Conservation (phyloP, 2,113 vertebrate species). For the Oncorhynchus masou region DNA sequence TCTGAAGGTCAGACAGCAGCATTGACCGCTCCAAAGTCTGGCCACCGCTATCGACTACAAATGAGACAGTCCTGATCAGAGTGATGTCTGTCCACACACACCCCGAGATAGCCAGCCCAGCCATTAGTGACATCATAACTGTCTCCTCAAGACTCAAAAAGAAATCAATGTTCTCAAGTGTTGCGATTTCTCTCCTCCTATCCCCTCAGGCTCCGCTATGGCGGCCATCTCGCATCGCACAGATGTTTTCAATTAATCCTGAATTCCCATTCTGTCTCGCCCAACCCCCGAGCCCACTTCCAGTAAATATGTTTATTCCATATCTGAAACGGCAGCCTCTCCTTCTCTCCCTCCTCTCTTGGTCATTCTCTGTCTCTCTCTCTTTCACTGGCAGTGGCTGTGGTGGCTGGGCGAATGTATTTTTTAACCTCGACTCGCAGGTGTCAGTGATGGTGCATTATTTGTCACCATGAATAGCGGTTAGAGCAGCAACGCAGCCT, state of each 20-base stretch:
- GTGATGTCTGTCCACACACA: conserved; percentile 33
- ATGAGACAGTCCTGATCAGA: conserved; percentile 68
- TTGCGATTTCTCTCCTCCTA: conserved; percentile 36
- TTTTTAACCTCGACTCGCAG: conserved; percentile 93
- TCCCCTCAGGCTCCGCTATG: conserved; percentile 45
- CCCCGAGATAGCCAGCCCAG: conserved; percentile 16
- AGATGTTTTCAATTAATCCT: conserved; percentile 77
- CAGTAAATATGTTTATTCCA: conserved; percentile 63
- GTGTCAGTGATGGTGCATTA: conserved; percentile 84
- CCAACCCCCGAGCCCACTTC: conserved; percentile 30
- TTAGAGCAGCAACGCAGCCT: conserved; percentile 80
- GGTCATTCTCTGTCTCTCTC: conserved; percentile 11
- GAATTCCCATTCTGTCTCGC: conserved; percentile 57
- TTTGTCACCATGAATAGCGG: conserved; percentile 90
- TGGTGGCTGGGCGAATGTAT: conserved; percentile 74
- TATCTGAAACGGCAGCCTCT: conserved; percentile 40
- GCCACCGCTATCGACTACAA: conserved; percentile 63
- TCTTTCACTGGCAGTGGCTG: conserved; percentile 38
- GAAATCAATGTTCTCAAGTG: conserved; percentile 29
- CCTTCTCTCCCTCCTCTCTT: conserved; percentile 14
- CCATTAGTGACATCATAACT: conserved; percentile 46
- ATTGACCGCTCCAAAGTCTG: conserved; percentile 65
- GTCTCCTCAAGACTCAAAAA: conserved; percentile 24
- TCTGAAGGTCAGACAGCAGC: conserved; percentile 74
- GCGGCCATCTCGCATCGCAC: conserved; percentile 54